Percentiles rank a stretch among this genome's conserved stretches.
Conservation (phyloP, 2,797 vertebrate species). For the Enteromius trimaculatus region DNA sequence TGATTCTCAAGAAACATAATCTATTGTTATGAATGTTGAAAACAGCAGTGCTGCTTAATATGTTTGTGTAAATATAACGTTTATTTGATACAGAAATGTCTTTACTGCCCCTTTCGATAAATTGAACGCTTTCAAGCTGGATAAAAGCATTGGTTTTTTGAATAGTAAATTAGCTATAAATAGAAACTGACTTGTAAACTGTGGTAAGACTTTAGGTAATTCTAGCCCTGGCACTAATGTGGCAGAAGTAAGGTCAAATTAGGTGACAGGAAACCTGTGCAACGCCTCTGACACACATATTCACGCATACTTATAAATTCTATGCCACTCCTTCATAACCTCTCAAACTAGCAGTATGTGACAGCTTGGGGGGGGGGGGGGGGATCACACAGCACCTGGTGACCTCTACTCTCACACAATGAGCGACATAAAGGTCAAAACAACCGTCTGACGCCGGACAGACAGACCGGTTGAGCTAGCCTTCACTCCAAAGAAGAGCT, state of each 20-base stretch:
- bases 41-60: not conserved
- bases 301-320: constrained; percentile 38
- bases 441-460: constrained; percentile 23
- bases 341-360: constrained; percentile 27
- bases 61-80: not conserved
- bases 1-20: not conserved
- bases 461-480: constrained; percentile 69
- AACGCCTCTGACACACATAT: constrained; percentile 10
- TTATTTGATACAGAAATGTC: not conserved
- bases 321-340: constrained; percentile 39
- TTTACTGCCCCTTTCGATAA: not conserved
- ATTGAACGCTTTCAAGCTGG: not conserved
- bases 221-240: not conserved
- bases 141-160: not conserved
- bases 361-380: not conserved
- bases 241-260: constrained; percentile 3
- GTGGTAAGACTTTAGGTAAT: not conserved
- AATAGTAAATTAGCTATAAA: not conserved
- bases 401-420: constrained; percentile 53
- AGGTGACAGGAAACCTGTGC: not conserved
- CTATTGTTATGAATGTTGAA: not conserved
- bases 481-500: constrained; percentile 49
- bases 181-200: constrained; percentile 1
- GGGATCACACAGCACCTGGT: constrained; percentile 55
- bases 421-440: constrained; percentile 56